Evolutionary conservation across 2,113 vertebrate species (phyloP).

Genomic region (Onychostoma macrolepis): DNA sequence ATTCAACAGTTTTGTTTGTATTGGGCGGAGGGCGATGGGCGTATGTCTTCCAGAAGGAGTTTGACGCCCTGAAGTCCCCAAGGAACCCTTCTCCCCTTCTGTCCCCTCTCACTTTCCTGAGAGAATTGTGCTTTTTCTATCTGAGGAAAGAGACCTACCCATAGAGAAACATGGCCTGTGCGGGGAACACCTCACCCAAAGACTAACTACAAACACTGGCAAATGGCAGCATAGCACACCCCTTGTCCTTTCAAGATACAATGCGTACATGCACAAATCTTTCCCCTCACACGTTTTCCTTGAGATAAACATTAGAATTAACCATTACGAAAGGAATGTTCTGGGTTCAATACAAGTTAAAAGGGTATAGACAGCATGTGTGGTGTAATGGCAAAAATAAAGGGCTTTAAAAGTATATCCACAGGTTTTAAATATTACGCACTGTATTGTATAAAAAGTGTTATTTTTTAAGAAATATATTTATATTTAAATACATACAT

Average conservation of each 20-base stretch:
- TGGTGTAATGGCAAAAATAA: not conserved
- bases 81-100: conserved; percentile 63
- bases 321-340: not conserved
- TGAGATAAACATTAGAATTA: conserved; percentile 1
- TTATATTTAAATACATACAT: not conserved
- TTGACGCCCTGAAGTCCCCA: conserved; percentile 64
- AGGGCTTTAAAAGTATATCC: not conserved
- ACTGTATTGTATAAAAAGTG: not conserved
- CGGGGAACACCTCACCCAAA: conserved; percentile 60
- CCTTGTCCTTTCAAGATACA: conserved; percentile 16
- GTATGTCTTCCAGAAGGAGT: conserved; percentile 52
- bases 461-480: not conserved
- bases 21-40: conserved; percentile 69
- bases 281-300: conserved; percentile 16
- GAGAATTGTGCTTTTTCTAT: conserved; percentile 82
- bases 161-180: conserved; percentile 69
- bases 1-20: conserved; percentile 70
- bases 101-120: conserved; percentile 76
- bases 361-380: not conserved
- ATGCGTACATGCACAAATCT: conserved; percentile 21
- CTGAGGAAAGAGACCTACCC: conserved; percentile 82
- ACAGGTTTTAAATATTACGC: not conserved
- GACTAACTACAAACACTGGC: conserved; percentile 49
- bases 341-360: not conserved
- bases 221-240: conserved; percentile 29